These are phyloP conservation scores for Serrognathus titanus DNA, from an alignment of 2,888 invertebrate genomes.

Conservation along the genomic window DNA sequence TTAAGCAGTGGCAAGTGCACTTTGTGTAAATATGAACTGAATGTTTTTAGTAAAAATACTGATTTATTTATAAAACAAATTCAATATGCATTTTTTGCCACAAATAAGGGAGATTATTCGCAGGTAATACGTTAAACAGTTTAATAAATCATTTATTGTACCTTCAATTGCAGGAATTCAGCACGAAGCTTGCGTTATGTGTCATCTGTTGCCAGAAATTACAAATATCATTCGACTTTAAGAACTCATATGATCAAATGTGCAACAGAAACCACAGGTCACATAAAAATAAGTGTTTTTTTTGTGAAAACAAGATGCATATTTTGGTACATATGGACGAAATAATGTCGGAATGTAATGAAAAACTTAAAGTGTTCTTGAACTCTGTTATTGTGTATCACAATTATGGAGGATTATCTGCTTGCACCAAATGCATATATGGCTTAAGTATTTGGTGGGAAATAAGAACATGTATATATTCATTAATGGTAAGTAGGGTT, in stretches of 20 bases:
- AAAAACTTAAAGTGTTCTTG: slow-evolving; percentile 18
- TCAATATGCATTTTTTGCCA: slow-evolving; percentile 16
- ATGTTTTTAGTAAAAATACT: too few species aligned
- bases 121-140: slow-evolving; percentile 7
- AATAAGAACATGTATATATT: slow-evolving; percentile 3
- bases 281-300: slow-evolving; percentile 11
- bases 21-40: too few species aligned
- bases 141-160: background rate
- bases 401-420: slow-evolving; percentile 5
- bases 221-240: slow-evolving; percentile 12
- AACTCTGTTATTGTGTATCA: slow-evolving; percentile 11
- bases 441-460: slow-evolving; percentile 12
- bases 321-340: slow-evolving; percentile 12
- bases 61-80: slow-evolving; percentile 7
- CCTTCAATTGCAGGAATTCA: slow-evolving; percentile 14
- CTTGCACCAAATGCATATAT: slow-evolving; percentile 20
- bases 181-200: slow-evolving; percentile 10
- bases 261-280: slow-evolving; percentile 8
- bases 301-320: slow-evolving; percentile 14
- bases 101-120: slow-evolving; percentile 5
- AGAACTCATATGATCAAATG: slow-evolving; percentile 16
- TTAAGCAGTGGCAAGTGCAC: too few species aligned
- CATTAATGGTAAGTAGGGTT: background rate
- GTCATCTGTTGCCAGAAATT: slow-evolving; percentile 17
- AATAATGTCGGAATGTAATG: slow-evolving; percentile 15